Evolutionary conservation across 2,113 vertebrate genomes (phyloP).

Genomic region (Gila orcuttii): DNA sequence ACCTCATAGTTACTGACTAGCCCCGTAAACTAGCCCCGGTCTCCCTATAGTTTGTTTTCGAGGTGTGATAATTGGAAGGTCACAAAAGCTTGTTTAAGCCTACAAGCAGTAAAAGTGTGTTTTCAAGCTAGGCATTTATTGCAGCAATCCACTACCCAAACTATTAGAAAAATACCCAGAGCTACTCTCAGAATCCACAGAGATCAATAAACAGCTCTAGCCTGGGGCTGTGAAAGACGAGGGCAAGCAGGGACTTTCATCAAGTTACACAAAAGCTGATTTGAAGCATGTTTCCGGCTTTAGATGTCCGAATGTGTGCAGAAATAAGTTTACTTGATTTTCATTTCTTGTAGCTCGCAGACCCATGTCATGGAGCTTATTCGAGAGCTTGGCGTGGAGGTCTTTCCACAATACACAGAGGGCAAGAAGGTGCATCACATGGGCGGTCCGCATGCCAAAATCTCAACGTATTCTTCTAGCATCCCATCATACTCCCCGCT

Average conservation of each 20-base stretch:
- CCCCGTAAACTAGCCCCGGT: background rate
- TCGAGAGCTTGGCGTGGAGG: conserved; percentile 70
- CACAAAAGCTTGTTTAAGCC: background rate
- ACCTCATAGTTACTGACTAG: background rate
- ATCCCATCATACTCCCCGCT: conserved; percentile 67
- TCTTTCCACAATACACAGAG: conserved; percentile 69
- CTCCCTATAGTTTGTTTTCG: background rate
- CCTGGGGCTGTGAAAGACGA: background rate
- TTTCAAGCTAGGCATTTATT: conserved; percentile 19
- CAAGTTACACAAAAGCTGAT: conserved; percentile 5
- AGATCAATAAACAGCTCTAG: conserved; percentile 28
- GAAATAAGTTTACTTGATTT: conserved; percentile 14
- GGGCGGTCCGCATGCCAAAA: conserved; percentile 66
- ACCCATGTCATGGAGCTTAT: conserved; percentile 73
- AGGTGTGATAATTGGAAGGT: background rate
- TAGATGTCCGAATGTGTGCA: background rate
- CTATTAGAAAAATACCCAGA: conserved; percentile 9
- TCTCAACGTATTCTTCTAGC: conserved; percentile 66
- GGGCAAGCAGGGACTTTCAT: background rate
- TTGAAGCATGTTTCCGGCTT: background rate
- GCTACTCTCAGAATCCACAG: conserved; percentile 11
- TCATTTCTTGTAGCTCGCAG: conserved; percentile 1
- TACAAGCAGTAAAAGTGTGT: background rate
- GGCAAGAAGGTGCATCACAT: conserved; percentile 75
- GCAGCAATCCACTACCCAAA: background rate